Conservation (phyloP, 2,113 vertebrate genomes). For the Oophaga pumilio region DNA sequence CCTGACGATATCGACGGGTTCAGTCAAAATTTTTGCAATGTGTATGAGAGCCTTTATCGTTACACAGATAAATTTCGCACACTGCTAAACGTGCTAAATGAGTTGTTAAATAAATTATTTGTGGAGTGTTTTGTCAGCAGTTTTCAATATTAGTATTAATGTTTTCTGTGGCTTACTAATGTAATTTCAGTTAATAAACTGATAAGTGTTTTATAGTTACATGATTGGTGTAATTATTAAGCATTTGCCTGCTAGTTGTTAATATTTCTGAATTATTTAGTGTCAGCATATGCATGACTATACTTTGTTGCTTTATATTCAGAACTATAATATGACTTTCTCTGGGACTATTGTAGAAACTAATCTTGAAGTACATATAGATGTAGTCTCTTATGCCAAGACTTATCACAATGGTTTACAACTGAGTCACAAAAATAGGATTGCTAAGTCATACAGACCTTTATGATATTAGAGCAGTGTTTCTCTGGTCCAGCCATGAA, state of each 20-base stretch:
- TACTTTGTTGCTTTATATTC: background rate
- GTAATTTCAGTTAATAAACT: background rate
- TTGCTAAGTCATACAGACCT: background rate
- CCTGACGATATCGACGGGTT: no score
- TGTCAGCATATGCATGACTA: background rate
- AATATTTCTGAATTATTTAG: slow-evolving; percentile 6
- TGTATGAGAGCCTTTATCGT: no score
- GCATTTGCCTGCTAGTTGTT: background rate
- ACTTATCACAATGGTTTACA: no score
- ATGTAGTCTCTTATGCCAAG: no score
- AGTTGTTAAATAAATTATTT: background rate
- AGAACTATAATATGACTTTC: background rate
- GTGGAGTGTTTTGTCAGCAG: background rate
- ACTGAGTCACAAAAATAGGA: background rate
- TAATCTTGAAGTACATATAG: background rate
- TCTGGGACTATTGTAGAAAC: background rate
- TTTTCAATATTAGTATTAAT: background rate
- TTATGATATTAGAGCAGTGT: no score
- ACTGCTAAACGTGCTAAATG: background rate
- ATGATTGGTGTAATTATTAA: background rate
- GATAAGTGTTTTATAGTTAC: background rate
- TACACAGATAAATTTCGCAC: background rate
- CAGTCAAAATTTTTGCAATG: no score
- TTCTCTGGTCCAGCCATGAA: no score
- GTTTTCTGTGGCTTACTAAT: background rate